phyloP scores from a whole-genome alignment of 2,797 vertebrate species.

The Fratercula arctica region DNA sequence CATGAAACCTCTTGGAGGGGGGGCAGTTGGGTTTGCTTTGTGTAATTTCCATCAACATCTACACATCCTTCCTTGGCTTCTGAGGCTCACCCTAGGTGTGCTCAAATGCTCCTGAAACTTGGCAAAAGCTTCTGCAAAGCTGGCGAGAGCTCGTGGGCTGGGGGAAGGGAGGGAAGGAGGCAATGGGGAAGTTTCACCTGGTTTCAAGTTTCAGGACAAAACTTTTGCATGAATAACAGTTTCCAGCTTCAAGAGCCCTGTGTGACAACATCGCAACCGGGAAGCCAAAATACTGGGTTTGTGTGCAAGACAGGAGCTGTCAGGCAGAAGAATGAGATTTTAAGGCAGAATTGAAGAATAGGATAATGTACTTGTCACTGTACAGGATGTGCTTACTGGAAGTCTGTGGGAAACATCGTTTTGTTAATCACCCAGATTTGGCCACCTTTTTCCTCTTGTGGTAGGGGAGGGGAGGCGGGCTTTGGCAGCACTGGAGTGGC shows the following conservation, averaged over 20 bases:
- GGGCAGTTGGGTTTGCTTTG: background rate
- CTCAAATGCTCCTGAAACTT: slow-evolving; percentile 31
- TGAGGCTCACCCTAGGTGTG: slow-evolving; percentile 11
- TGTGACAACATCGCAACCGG: background rate
- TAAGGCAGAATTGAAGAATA: background rate
- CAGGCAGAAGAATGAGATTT: background rate
- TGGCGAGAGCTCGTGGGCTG: background rate
- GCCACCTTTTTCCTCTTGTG: background rate
- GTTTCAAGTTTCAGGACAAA: slow-evolving; percentile 41
- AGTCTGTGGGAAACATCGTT: background rate
- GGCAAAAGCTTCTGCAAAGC: background rate
- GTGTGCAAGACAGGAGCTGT: background rate
- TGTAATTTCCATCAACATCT: background rate
- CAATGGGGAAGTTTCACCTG: background rate
- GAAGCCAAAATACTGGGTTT: background rate
- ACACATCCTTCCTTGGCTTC: background rate
- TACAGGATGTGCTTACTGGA: background rate
- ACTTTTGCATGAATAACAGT: background rate
- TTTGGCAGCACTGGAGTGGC: background rate
- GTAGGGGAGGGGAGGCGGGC: background rate
- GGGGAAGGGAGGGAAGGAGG: background rate
- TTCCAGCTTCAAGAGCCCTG: background rate
- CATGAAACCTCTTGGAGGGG: background rate
- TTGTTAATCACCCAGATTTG: background rate
- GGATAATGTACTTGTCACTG: background rate